phyloP scores from a whole-genome alignment of 2,113 vertebrate species.

The Misgurnus anguillicaudatus region DNA sequence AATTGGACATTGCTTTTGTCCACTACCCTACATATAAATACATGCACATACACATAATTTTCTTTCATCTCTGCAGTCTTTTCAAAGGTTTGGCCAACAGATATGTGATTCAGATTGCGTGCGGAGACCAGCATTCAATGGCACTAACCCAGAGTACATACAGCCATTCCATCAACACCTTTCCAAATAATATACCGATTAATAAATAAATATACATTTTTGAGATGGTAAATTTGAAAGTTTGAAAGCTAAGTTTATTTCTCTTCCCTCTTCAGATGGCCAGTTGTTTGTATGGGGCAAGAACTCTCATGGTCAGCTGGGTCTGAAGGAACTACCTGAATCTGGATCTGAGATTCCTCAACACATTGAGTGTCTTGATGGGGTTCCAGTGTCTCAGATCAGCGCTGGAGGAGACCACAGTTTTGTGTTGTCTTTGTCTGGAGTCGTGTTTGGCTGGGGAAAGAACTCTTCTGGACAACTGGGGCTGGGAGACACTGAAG shows the following conservation, averaged over 20 bases:
- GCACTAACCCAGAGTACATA: constrained; percentile 10
- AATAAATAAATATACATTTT: background rate
- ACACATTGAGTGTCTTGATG: constrained; percentile 65
- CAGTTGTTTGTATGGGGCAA: constrained; percentile 77
- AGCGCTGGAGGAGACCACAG: constrained; percentile 81
- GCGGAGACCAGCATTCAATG: constrained; percentile 52
- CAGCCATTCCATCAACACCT: background rate
- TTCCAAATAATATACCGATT: too few species aligned
- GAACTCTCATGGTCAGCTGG: constrained; percentile 79
- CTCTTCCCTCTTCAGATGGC: constrained; percentile 42
- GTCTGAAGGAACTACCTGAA: constrained; percentile 58
- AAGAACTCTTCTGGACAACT: constrained; percentile 80
- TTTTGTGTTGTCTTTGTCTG: constrained; percentile 74
- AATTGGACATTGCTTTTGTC: too few species aligned
- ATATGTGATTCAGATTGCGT: constrained; percentile 45
- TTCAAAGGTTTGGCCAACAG: constrained; percentile 19
- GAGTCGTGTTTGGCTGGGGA: constrained; percentile 82
- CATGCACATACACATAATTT: too few species aligned
- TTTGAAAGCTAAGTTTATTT: background rate
- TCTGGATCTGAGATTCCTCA: constrained; percentile 37
- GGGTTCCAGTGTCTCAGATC: constrained; percentile 76
- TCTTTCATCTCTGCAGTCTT: background rate
- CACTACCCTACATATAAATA: too few species aligned
- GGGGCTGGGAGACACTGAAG: constrained; percentile 68
- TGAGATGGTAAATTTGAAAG: background rate